Evolutionary conservation across 2,797 vertebrate species (phyloP), one percentile per base, ranked within the genome.

Genomic region (Malurus leucopterus): DNA sequence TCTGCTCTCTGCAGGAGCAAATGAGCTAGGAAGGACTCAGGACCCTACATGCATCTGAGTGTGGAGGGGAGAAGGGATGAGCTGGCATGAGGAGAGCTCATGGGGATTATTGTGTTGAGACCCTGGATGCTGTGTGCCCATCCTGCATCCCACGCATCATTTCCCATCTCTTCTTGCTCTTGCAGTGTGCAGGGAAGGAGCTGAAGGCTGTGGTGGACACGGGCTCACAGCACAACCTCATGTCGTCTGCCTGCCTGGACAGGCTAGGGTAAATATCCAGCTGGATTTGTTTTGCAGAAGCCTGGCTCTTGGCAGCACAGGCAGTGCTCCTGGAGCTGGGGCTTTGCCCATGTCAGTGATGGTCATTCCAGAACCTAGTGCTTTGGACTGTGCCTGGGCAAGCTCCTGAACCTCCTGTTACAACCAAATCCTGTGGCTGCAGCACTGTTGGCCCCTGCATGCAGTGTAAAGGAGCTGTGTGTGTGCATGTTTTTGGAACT

Each of bases 101-200:
- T 1, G 5, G 29, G 43, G 19, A 63, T 13, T 4, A 1, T 11
- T 29, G 26, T 26, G 49, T 23, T 36, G 3, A 1, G 63, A 40
- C 7, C 26, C 13, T 3, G 13, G 49, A 38, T 16, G 18, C 34
- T 14, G 27, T 41, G 36, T 4, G 2, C 47, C 73, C 50, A 23
- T 54, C 53, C 61, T 4, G 1, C 54, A 34, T 29, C 43, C 41
- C 40, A 38, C 2, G 0, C 3, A 3, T 30, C 1, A 0, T 51
- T 44, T 70, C 55, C 29, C 2, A 1, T 75, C 62, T 93, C 27
- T 88, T 29, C 91, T 97, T 96, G 81, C 53, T 95, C 54, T 79
- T 75, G 74, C 95, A 99, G 98, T 99, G 98, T 93, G 97, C 95
- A 4, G 98, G 98, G 69, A 98, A 97, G 94, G 97, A 98, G 70